Base-by-base conservation (phyloP, 2,888 invertebrate genomes). In the Linnaemya tessellans region DNA sequence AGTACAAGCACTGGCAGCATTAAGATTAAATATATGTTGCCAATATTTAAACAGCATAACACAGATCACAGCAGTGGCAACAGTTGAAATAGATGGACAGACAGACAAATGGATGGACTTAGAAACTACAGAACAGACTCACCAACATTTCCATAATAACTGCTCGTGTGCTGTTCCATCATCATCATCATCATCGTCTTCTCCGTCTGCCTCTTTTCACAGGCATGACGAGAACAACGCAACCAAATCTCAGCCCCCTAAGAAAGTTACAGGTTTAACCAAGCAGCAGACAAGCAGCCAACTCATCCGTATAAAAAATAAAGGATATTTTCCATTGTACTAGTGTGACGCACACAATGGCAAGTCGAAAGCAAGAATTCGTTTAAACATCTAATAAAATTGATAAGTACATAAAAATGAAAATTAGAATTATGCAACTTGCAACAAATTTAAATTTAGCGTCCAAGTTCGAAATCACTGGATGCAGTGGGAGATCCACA, bases 1-100 rank as follows among this genome's bases (percentile, higher is more conserved):
- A 22, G 20, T 43, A 58, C 49, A 58, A 67, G 51, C 58, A 71
- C 70, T 65, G 65, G 71, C 82, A 78, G 65, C 60, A 65, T 54
- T 49, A 78, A 83, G 82, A 78, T 83, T 78, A 83, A 83, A 83
- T 78, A 73, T 78, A 73, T 78, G 71, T 71, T 83, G 82, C 77
- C 82, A 83, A 83, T 78, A 83, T 78, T 83, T 83, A 73, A 83
- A 78, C 77, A 83, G 58, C 71, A 71, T 30, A 77, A 83, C 77
- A 78, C 58, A 83, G 77, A 83, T 83, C 82, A 83, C 65, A 83
- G 71, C 71, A 83, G 77, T 78, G 65, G 77, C 77, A 71, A 78
- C 77, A 83, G 77, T 60, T 78, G 71, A 30, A 83, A 78, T 60
- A 77, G 65, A 64, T 70, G 54, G 46, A 49, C 18, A 77, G 46